Base-by-base conservation (phyloP, 2,888 invertebrate genomes). In the Onthophagus sagittarius region DNA sequence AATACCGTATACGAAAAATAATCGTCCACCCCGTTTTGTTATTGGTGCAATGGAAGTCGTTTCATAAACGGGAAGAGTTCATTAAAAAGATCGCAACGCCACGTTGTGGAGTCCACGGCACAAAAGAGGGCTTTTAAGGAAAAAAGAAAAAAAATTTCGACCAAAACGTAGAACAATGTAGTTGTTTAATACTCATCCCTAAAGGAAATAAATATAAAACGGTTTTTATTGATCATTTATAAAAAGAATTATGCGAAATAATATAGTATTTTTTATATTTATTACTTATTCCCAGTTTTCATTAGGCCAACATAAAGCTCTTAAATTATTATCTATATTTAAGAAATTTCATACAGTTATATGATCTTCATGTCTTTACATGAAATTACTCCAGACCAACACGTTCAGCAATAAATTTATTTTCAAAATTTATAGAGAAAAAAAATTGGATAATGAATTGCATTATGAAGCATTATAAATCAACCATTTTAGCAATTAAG, bases 31-130 rank as follows among this genome's bases (percentile, higher is more conserved):
- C 67, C 39, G 39, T 7, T 53, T 23, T 32, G 67, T 67, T 67
- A 67, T 67, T 67, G 23, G 31, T 6, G 31, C 31, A 67, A 67
- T 67, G 31, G 67, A 67, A 65, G 31, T 32, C 23, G 67, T 15
- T 67, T 67, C 23, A 67, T 31, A 23, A 15, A n/a, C 67, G 67
- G 32, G 31, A 31, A 67, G 23, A 32, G 67, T 32, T 67, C 67
- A 67, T 67, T 67, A 67, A 67, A 67, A n/a, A n/a, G 67, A 32
- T 67, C 23, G 32, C 67, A 15, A 67, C 15, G 32, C 31, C 67
- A 23, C 67, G 9, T 15, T 64, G 0, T 14, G 23, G 13, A 23
- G 3, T 23, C 23, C 39, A 2, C 6, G 2, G 9, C 9, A 53
- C 39, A 53, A 53, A 53, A 53, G 39, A 11, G 33, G 7, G 39